Base-by-base conservation (phyloP, 2,113 vertebrate species). In the Amblyornis subalaris region DNA sequence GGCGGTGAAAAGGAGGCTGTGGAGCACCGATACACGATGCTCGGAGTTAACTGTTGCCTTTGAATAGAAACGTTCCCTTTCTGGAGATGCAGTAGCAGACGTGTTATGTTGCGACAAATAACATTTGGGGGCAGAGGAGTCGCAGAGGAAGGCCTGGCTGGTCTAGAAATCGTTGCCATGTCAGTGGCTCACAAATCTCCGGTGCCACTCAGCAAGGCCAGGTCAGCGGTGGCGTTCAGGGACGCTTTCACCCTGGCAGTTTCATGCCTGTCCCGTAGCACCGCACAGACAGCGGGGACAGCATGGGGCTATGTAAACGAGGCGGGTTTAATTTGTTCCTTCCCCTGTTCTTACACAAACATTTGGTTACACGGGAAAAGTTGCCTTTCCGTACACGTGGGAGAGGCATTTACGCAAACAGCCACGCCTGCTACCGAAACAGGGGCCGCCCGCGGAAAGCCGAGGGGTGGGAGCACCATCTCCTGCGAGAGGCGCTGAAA, bases 11-110 rank as follows among this genome's bases (percentile, higher is more conserved):
- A 18, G 57, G 22, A 14, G n/a, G 26, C 14, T 19, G 36, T 6
- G 42, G 25, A n/a, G 64, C 3, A 3, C 13, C 0, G 7, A 7
- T 12, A 8, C 20, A 2, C 18, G 3, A 6, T 2, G 26, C 62
- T 15, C 0, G 8, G 23, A 5, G 55, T 33, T 24, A 35, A 13
- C 29, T 26, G n/a, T 3, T 55, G 45, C 28, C 38, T 44, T 19
- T 10, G 13, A 20, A 14, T 2, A 9, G 48, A 35, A 81, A 26
- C 54, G 62, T 33, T n/a, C 28, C 2, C 1, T 42, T 55, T 33
- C 44, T 23, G 19, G 3, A 28, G n/a, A 9, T 3, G 66, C 44
- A 6, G 33, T 5, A 38, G 35, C 10, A 9, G 26, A 2, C 7
- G 31, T 18, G 22, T 36, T 12, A 9, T 0, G 10, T n/a, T 24